Base-by-base conservation (phyloP, 64 coral and sea anemone genomes). In the Pocillopora damicornis region DNA sequence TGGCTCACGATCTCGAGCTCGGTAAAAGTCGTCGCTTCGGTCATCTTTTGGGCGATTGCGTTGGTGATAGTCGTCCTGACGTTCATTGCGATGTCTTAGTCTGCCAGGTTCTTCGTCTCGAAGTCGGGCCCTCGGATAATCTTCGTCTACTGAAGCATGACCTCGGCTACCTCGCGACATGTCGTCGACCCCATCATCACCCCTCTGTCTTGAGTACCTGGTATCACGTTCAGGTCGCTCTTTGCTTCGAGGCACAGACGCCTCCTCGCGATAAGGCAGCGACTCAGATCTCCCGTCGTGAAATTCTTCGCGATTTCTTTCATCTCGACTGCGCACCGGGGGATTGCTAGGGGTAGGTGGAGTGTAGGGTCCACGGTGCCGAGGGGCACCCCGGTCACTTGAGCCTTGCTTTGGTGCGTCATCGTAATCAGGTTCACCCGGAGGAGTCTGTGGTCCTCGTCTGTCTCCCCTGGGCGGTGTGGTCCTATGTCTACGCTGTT, bases 61-160 rank as follows among this genome's bases (percentile, higher is more conserved):
- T 25, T 83, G 80, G 20, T 83, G 80, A 51, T 66, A 42, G 15
- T 83, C 80, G 5, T 83, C 80, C 22, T 83, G 80, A 11, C 80
- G 80, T 1, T 90, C 88, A 73, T 90, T 79, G 59, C 88, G 88
- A 23, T 81, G 66, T 91, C 90, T 82, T 16, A n/a, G 25, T 72
- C 60, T 86, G 4, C 37, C 77, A 58, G n/a, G 23, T 22, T 87
- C 83, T 36, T 86, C 90, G 66, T 91, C 90, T 60, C 73, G 68
- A 51, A 18, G 26, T 87, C 90, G 81, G 64, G 15, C 64, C 56
- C 90, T 76, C 34, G 90, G 90, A 34, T 77, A 79, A 0, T 86
- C 90, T 23, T 90, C 89, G 13, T 69, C 72, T 83, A 83, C 51
- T 25, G 42, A 15, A 35, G 69, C 56, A 25, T 75, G 86, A 14